A percentile compares a stretch with the other conserved stretches of the same genome.
Conservation (phyloP, 2,888 invertebrate species). For the Papilio demoleus region DNA sequence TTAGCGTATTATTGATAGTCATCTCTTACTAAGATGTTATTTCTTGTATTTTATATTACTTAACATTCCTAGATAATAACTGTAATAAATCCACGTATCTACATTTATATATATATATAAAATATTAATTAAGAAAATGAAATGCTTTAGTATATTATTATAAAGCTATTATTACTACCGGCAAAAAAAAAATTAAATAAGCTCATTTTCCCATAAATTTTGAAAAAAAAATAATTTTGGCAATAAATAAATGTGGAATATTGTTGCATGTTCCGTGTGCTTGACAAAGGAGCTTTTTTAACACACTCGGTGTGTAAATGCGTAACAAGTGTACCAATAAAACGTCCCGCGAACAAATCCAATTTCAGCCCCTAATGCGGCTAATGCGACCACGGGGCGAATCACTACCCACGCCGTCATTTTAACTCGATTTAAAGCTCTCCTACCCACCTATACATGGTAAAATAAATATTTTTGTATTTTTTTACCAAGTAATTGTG, state of each 20-base stretch:
- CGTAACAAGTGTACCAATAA: conserved; percentile 82
- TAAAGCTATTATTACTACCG: no score
- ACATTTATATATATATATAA: not conserved
- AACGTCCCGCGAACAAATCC: conserved; percentile 78
- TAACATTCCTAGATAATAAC: not conserved
- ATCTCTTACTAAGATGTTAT: not conserved
- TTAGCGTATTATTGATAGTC: not conserved
- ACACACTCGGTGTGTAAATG: conserved; percentile 63
- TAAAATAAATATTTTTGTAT: conserved; percentile 48
- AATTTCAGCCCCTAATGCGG: conserved; percentile 80
- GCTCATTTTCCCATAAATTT: not conserved
- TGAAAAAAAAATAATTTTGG: not conserved
- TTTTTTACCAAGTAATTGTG: no score
- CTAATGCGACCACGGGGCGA: conserved; percentile 81
- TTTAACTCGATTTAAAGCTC: conserved; percentile 81
- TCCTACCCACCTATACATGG: conserved; percentile 51
- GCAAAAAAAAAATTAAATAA: no score
- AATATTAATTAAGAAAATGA: conserved; percentile 4
- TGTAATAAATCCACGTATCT: not conserved
- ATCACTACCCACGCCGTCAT: conserved; percentile 82
- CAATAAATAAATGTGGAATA: conserved; percentile 20
- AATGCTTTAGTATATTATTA: no score
- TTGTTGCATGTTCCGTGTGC: conserved; percentile 48
- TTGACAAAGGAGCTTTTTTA: conserved; percentile 64
- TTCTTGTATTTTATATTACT: not conserved